Conservation (phyloP, 2,888 invertebrate species). For the Mylabris sibirica region DNA sequence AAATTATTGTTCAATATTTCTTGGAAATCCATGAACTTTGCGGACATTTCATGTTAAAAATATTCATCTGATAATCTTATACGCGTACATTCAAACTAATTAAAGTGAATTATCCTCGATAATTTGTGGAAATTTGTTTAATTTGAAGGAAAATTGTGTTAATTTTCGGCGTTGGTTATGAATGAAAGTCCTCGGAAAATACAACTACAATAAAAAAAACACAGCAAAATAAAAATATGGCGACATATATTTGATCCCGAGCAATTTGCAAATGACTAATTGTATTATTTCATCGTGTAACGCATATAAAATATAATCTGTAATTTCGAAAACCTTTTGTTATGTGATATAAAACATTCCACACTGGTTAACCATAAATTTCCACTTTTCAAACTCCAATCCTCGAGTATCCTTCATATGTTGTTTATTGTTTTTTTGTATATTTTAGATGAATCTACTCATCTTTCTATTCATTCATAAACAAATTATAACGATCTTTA, state of each 20-base stretch:
- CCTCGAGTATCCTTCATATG: neutral
- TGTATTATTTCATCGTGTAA: constrained; percentile 42
- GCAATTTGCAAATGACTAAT: constrained; percentile 48
- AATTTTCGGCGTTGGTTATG: constrained; percentile 38
- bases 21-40: neutral
- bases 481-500: neutral
- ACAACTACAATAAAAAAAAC: neutral
- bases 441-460: too few relatives aligned
- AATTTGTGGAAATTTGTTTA: too few relatives aligned
- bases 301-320: constrained; percentile 46
- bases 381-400: constrained; percentile 32
- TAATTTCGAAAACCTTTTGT: constrained; percentile 44
- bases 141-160: constrained; percentile 14
- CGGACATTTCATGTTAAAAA: neutral
- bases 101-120: too few relatives aligned
- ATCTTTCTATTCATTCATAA: neutral
- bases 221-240: constrained; percentile 37
- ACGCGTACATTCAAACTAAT: too few relatives aligned
- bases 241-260: constrained; percentile 44
- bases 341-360: constrained; percentile 39
- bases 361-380: constrained; percentile 39
- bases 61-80: too few relatives aligned
- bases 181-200: constrained; percentile 6
- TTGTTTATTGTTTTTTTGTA: neutral
- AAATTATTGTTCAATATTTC: neutral